Evolutionary conservation across 2,797 vertebrate genomes (phyloP), one percentile per base, ranked within the genome.

Genomic region (Lacerta viridis): DNA sequence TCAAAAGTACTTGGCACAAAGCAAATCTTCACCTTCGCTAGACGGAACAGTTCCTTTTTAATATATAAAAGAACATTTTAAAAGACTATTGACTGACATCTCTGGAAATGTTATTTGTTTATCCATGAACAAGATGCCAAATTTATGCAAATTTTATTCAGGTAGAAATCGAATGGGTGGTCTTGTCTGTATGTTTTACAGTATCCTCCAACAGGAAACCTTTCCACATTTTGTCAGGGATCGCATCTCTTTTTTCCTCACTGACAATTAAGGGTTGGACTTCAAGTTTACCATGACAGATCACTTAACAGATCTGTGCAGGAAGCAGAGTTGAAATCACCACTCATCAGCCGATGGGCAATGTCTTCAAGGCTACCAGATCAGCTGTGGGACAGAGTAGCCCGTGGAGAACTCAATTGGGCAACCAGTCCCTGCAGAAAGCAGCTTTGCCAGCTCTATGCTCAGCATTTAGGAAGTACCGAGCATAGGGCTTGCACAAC

Each of bases 1-100:
- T 85, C 23, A 7, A 83, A 50, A 77, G 69, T 10, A 86, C 71
- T 82, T 86, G 71, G 72, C 84, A 86, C 61, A 88, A 81, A 89
- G 72, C 78, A 81, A 75, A 68, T 69, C 17, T 81, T 76, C 27
- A 82, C 33, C 59, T 86, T 89, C 79, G 59, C 18, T 80, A 61
- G 55, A 55, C 29, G 59, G 84, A 25, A 1, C 17, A 25, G 4
- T 61, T 90, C 74, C 29, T 25, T 43, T 80, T 46, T 72, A 13
- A 50, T 55, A 29, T 50, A 29, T 87, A 89, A 76, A 81, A 79
- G 41, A 50, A 33, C 18, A 68, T 2, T 64, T 74, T 83, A 79
- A 74, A 2, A 1, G 0, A 61, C 43, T 29, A 88, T 84, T 55
- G 79, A 82, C 69, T 3, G 0, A 82, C 78, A 84, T 5, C 76